Base-by-base conservation (phyloP, 2,888 invertebrate species). In the Philaethria dido region DNA sequence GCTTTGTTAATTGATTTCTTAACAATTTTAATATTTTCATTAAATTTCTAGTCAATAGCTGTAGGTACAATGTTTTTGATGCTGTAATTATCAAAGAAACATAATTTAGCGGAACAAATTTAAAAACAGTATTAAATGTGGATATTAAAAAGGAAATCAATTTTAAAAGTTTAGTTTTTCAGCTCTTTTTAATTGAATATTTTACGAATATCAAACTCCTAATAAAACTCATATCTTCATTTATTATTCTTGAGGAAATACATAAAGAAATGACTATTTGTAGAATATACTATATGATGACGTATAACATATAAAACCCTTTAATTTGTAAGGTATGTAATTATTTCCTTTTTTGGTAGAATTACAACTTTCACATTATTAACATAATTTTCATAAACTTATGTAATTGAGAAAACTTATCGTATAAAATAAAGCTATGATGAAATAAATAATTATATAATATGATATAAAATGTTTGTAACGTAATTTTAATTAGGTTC, bases 1-100 rank as follows among this genome's bases (percentile, higher is more conserved):
- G 69, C 68, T 73, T 72, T 65, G 72, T 72, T 71, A 71, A 74
- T 74, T 71, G 66, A 22, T 64, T 42, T 54, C n/a, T 50, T 48
- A 63, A 55, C 64, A 57, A 54, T 59, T 69, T 60, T 66, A 63
- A 55, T 55, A 48, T 55, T 36, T 64, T 44, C 14, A 8, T 57
- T 47, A 65, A 25, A 39, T 39, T 13, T 3, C 39, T 39, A 39
- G 11, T 13, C 39, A 39, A 39, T 39, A 39, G 39, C 39, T 39
- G 39, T 39, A 13, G n/a, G n/a, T n/a, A 16, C 33, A 22, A 50
- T 50, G 62, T 66, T 61, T 64, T 59, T 25, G 59, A 66, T 62
- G 44, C 18, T 63, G 33, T 63, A 66, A 69, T 66, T 54, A 60
- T 47, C 57, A 36, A 39, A 59, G 5, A 39, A 39, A 20, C 25